phyloP scores from a whole-genome alignment of 2,888 invertebrate genomes.

The Athalia cordata region DNA sequence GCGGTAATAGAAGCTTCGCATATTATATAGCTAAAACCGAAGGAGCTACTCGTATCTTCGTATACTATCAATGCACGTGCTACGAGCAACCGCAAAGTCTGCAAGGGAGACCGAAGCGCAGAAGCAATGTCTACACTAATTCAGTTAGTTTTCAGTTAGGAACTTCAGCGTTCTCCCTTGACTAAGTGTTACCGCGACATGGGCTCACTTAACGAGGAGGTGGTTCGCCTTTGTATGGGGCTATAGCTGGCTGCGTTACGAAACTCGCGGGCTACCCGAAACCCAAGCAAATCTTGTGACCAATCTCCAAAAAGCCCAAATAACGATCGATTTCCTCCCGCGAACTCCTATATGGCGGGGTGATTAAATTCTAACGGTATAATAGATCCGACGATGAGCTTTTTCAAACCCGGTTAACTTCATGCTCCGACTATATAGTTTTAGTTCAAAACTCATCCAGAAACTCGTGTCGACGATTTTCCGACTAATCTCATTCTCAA shows the following conservation, averaged over 20 bases:
- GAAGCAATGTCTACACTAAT: conserved; percentile 52
- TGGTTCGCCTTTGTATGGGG: conserved; percentile 6
- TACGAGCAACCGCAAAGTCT: not conserved
- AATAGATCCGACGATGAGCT: no score
- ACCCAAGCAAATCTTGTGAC: not conserved
- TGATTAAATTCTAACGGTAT: no score
- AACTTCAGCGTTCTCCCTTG: conserved; percentile 51
- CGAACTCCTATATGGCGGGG: no score
- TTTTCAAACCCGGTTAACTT: no score
- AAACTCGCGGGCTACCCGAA: not conserved
- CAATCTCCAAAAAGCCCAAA: no score
- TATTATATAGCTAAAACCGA: not conserved
- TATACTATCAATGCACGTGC: conserved; percentile 20
- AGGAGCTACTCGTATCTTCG: not conserved
- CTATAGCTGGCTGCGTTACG: not conserved
- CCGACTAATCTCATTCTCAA: no score
- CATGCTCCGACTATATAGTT: no score
- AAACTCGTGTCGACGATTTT: no score
- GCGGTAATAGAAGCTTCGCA: not conserved
- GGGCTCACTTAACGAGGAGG: conserved; percentile 56
- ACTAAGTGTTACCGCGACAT: conserved; percentile 58
- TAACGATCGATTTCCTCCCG: no score
- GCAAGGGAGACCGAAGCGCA: not conserved
- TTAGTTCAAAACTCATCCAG: no score
- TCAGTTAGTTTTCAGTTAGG: conserved; percentile 60